phyloP scores from a whole-genome alignment of 2,113 vertebrate genomes.

The Synodontis membranacea region DNA sequence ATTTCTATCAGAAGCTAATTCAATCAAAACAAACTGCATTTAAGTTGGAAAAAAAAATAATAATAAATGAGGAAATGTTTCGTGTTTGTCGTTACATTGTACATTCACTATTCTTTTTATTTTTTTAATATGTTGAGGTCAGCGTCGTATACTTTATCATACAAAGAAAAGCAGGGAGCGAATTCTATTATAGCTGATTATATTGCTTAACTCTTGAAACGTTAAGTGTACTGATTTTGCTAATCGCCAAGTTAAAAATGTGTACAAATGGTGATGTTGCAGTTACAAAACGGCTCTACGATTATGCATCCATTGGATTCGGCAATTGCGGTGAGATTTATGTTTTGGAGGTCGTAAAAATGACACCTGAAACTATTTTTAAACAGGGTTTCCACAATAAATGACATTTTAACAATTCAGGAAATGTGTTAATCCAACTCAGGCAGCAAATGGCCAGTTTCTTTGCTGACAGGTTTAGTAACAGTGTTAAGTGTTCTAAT shows the following conservation, averaged over 20 bases:
- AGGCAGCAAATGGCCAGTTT: neutral
- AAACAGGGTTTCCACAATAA: neutral
- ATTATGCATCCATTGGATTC: neutral
- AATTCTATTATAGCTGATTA: neutral
- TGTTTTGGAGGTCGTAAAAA: neutral
- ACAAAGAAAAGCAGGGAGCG: neutral
- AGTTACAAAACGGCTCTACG: neutral
- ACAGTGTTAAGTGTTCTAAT: neutral
- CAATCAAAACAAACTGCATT: slow-evolving; percentile 76
- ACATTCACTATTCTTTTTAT: slow-evolving; percentile 4
- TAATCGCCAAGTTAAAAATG: neutral
- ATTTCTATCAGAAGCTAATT: slow-evolving; percentile 80
- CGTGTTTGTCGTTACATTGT: slow-evolving; percentile 53
- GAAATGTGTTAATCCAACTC: neutral
- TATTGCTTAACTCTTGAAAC: neutral
- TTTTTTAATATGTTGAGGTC: neutral
- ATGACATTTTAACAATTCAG: neutral
- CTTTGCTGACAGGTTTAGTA: neutral
- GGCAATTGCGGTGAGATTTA: neutral
- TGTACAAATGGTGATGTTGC: neutral
- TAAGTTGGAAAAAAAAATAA: slow-evolving; percentile 22
- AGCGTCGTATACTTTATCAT: neutral
- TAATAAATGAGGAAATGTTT: slow-evolving; percentile 52
- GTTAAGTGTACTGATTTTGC: neutral
- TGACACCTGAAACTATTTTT: neutral